Evolutionary conservation across 1,140 invertebrate species (phyloP), one percentile per base, ranked within the genome.

Genomic region (Drosophila elegans): DNA sequence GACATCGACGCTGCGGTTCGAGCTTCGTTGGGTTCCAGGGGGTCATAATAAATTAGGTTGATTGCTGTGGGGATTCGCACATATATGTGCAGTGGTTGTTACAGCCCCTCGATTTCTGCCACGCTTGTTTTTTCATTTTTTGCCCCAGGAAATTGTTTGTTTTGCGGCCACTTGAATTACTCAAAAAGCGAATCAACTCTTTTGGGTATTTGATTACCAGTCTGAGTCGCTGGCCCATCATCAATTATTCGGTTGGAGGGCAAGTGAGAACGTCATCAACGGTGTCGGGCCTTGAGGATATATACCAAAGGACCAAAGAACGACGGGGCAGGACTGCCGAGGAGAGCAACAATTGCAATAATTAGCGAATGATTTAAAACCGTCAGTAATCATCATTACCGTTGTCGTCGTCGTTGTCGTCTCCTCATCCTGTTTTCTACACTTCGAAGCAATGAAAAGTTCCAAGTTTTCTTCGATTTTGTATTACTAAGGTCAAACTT

Each of bases 291-390:
- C 61, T 34, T 11, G 12, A 34, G 74, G 67, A 27, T 25, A 38
- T 25, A 13, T n/a, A 11, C 38, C 29, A 27, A 27, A 32, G 27
- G 51, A 12, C 38, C 13, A 12, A n/a, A n/a, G 52, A 25, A 29
- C 13, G 10, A 13, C 25, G 25, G 44, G 45, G 16, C 48, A 49
- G 68, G 53, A 21, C 38, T 9, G n/a, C 61, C 9, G 42, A 55
- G 68, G 68, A 45, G 62, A 69, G 68, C 84, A 80, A 84, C 84
- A 89, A 89, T 89, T 84, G 84, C 84, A 89, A 89, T 89, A 89
- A 89, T 89, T 89, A 89, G 84, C 84, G 84, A 59, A 89, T 89
- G 84, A 89, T 89, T 89, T 89, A 89, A 89, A 89, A 89, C 84
- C 84, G 81, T 72, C 84, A 89, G 84, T 84, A 89, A 89, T 89